phyloP scores from a whole-genome alignment of 2,888 invertebrate species.

The Steinernema hermaphroditum region DNA sequence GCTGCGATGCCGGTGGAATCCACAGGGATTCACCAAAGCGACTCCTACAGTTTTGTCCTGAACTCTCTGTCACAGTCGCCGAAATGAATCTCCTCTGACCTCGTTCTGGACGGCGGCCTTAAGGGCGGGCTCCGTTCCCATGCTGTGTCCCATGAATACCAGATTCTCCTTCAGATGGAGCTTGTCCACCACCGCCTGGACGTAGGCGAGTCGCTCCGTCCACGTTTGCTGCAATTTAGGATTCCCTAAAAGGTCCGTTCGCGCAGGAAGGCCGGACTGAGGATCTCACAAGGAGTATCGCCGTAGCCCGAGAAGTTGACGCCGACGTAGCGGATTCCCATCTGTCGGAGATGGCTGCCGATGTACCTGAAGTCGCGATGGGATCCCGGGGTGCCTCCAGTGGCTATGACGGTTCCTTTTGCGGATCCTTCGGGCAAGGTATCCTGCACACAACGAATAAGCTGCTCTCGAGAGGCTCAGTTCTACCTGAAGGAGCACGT shows the following conservation, averaged over 20 bases:
- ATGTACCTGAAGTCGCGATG: constrained; percentile 10
- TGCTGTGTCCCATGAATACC: constrained; percentile 4
- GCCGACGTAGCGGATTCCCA: constrained; percentile 2
- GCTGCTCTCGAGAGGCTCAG: background rate
- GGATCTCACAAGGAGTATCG: background rate
- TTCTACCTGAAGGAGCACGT: constrained; percentile 1
- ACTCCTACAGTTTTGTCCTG: background rate
- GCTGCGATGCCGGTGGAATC: background rate
- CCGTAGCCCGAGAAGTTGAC: constrained; percentile 14
- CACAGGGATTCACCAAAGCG: background rate
- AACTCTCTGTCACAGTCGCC: background rate
- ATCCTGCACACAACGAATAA: background rate
- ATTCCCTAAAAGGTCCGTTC: background rate
- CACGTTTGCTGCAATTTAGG: constrained; percentile 1
- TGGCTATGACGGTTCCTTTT: background rate
- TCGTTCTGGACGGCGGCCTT: constrained; percentile 12
- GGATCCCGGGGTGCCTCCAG: background rate
- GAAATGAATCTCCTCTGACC: background rate
- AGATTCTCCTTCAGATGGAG: background rate
- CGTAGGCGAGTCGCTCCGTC: background rate
- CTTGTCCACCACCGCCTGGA: constrained; percentile 8
- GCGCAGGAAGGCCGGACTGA: too few relatives aligned
- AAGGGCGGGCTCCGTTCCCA: background rate
- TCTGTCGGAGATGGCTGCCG: background rate
- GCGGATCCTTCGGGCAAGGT: background rate